Evolutionary conservation across 2,888 invertebrate species (phyloP).

Genomic region (Hydraecia micacea): DNA sequence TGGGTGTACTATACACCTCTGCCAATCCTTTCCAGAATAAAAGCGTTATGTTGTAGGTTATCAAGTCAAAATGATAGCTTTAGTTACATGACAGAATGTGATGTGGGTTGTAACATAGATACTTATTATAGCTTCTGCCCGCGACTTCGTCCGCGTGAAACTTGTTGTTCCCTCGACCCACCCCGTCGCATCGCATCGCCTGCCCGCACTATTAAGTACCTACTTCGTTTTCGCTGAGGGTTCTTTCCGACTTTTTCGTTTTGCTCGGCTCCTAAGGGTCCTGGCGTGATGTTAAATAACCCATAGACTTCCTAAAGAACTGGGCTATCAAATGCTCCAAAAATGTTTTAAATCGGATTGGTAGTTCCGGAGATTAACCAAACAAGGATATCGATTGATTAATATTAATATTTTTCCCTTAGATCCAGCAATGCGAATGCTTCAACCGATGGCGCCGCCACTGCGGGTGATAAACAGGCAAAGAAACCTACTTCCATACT

Average conservation of each 20-base stretch:
- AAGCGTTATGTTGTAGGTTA: neutral
- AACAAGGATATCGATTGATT: neutral
- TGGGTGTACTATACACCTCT: neutral
- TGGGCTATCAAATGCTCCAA: neutral
- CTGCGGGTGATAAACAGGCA: conserved; percentile 20
- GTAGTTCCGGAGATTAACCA: neutral
- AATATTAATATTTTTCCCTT: neutral
- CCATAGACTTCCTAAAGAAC: too few relatives aligned
- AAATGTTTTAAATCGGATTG: neutral
- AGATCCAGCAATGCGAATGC: conserved; percentile 35
- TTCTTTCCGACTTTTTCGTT: too few relatives aligned
- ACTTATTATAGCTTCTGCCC: neutral
- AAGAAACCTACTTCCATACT: conserved; percentile 93
- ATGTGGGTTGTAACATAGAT: neutral
- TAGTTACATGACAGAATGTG: neutral
- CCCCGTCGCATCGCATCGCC: neutral
- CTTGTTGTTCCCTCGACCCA: neutral
- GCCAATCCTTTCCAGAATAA: neutral
- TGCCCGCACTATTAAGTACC: too few relatives aligned
- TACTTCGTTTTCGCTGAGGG: too few relatives aligned
- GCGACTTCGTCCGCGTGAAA: too few relatives aligned
- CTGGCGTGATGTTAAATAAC: too few relatives aligned
- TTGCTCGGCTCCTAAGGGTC: too few relatives aligned
- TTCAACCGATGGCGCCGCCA: conserved; percentile 3
- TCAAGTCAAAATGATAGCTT: neutral